phyloP scores from a whole-genome alignment of 35 echinoderm and acorn worm species.

The Anneissia japonica region DNA sequence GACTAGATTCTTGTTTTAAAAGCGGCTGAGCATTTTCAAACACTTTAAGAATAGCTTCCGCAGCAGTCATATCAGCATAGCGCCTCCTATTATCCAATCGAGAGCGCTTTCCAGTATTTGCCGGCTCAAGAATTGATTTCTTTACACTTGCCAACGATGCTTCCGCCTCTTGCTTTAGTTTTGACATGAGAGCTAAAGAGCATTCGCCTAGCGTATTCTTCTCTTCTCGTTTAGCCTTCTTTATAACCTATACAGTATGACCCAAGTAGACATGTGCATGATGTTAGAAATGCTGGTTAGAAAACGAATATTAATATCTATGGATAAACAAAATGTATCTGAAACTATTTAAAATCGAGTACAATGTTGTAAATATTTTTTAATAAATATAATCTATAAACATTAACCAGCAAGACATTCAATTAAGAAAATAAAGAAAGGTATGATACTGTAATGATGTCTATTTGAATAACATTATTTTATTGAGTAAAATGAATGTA shows the following conservation, averaged over 20 bases:
- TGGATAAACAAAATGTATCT: too few species aligned
- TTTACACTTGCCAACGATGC: not conserved
- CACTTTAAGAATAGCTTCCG: slow-evolving; percentile 29
- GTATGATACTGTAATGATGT: too few species aligned
- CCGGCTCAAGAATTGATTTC: not conserved
- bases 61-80: slow-evolving; percentile 37
- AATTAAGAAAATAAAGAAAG: too few species aligned
- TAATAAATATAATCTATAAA: too few species aligned
- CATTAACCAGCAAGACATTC: too few species aligned
- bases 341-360: too few species aligned
- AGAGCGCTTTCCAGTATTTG: not conserved
- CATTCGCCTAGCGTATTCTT: slow-evolving; percentile 7
- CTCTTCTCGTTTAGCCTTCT: slow-evolving; percentile 47
- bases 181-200: not conserved
- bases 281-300: too few species aligned
- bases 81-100: slow-evolving; percentile 15
- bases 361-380: too few species aligned
- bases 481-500: too few species aligned
- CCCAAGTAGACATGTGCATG: too few species aligned
- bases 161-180: not conserved
- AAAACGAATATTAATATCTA: too few species aligned
- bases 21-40: slow-evolving; percentile 15
- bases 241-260: slow-evolving; percentile 37
- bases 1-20: not conserved
- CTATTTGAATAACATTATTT: too few species aligned